A percentile compares a stretch with the other conserved stretches of the same genome.
phyloP scores from a whole-genome alignment of 2,113 vertebrate species.

The Pterocles gutturalis region DNA sequence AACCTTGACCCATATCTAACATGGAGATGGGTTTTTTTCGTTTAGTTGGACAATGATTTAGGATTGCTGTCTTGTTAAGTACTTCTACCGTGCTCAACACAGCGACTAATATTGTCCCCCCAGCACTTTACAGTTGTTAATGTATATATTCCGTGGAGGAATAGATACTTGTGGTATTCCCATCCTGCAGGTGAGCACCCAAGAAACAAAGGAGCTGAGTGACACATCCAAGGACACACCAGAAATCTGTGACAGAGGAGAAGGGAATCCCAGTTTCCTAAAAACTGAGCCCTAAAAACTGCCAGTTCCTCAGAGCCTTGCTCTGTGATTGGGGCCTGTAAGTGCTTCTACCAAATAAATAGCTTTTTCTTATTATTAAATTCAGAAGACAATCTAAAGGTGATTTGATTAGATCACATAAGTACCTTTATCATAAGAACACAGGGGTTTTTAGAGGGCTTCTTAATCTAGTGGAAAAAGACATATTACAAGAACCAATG shows the following conservation, averaged over 20 bases:
- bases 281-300: background rate
- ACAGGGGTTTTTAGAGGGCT: background rate
- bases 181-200: background rate
- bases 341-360: conserved; percentile 24
- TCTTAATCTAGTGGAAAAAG: conserved; percentile 59
- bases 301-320: background rate
- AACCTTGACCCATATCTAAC: conserved; percentile 8
- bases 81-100: background rate
- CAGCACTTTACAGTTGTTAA: background rate
- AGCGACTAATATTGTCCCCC: background rate
- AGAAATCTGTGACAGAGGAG: background rate
- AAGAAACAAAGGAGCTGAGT: background rate
- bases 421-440: conserved; percentile 23
- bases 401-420: conserved; percentile 28
- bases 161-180: background rate
- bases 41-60: conserved; percentile 41
- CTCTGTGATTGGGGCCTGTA: background rate
- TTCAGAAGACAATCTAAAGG: background rate
- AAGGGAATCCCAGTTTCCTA: background rate
- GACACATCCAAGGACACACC: background rate
- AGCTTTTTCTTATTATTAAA: conserved; percentile 24
- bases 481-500: background rate
- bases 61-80: background rate
- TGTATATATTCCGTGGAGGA: background rate
- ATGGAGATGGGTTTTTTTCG: background rate